These are phyloP conservation scores for Cosmia trapezina DNA, from an alignment of 2,888 invertebrate species.

Conservation along the genomic window DNA sequence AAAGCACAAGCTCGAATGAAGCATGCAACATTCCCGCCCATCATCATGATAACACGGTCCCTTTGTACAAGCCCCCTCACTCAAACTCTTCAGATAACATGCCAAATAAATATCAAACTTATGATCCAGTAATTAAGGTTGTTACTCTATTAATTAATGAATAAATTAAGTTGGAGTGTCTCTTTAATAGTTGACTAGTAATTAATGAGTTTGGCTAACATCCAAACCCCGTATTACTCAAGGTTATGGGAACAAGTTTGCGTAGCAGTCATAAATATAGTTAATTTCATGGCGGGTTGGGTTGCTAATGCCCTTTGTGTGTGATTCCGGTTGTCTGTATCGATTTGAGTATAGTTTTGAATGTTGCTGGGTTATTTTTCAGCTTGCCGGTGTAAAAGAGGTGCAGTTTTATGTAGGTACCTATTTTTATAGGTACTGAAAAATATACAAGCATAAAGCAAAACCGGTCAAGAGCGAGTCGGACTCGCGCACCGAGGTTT, in stretches of 20 bases:
- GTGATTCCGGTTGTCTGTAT: slow-evolving; percentile 15
- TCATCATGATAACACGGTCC: slow-evolving; percentile 7
- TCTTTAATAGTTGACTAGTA: slow-evolving; percentile 68
- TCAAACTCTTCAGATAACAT: slow-evolving; percentile 35
- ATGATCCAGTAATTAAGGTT: slow-evolving; percentile 55
- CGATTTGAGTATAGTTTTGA: slow-evolving; percentile 15
- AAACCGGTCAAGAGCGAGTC: too few species aligned
- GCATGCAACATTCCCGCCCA: background rate
- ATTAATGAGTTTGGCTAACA: slow-evolving; percentile 71
- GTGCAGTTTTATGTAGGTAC: background rate
- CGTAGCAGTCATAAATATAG: slow-evolving; percentile 59
- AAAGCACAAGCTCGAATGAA: background rate
- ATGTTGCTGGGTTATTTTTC: slow-evolving; percentile 1
- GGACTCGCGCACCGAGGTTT: too few species aligned
- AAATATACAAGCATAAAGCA: too few species aligned
- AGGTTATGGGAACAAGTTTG: slow-evolving; percentile 63
- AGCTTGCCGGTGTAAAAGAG: background rate
- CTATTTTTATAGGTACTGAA: too few species aligned
- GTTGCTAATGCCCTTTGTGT: slow-evolving; percentile 32
- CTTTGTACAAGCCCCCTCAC: background rate
- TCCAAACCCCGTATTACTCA: slow-evolving; percentile 68
- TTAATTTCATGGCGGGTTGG: slow-evolving; percentile 50
- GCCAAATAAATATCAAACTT: slow-evolving; percentile 64
- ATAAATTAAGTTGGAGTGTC: slow-evolving; percentile 69
- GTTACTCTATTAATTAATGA: slow-evolving; percentile 66